These are phyloP conservation scores for Seison nebaliae DNA, from an alignment of 1,140 invertebrate species.

Conservation along the genomic window DNA sequence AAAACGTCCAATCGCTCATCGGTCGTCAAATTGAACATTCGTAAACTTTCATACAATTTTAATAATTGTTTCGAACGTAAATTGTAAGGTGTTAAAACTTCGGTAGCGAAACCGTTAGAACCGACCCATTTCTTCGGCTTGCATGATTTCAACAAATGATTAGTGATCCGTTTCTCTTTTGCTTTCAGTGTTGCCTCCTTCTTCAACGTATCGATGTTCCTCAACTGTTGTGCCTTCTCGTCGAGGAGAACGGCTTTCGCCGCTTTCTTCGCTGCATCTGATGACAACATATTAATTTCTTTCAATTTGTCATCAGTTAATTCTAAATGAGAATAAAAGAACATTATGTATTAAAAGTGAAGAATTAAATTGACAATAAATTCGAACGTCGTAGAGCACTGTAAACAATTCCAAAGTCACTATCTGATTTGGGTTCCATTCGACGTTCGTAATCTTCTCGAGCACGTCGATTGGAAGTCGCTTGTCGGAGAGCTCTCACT, in stretches of 20 bases:
- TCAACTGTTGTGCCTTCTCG: conserved; percentile 27
- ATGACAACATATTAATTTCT: conserved; percentile 20
- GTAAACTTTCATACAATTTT: conserved; percentile 28
- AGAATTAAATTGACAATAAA: background rate
- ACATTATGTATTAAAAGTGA: background rate
- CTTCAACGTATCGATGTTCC: conserved; percentile 26
- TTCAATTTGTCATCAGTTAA: conserved; percentile 25
- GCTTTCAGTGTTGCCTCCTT: conserved; percentile 22
- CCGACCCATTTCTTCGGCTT: conserved; percentile 23
- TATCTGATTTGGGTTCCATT: conserved; percentile 26
- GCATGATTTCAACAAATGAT: conserved; percentile 14
- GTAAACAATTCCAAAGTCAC: conserved; percentile 29
- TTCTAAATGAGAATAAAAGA: conserved; percentile 17
- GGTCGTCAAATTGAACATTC: conserved; percentile 28
- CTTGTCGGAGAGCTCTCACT: conserved; percentile 17
- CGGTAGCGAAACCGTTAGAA: conserved; percentile 21
- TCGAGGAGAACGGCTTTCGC: conserved; percentile 26
- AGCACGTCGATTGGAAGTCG: conserved; percentile 18
- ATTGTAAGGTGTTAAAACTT: conserved; percentile 28
- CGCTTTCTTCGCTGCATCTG: conserved; percentile 25
- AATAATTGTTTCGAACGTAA: conserved; percentile 24
- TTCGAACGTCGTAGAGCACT: conserved; percentile 26
- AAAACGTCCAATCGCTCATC: conserved; percentile 29
- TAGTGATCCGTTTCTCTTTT: conserved; percentile 19
- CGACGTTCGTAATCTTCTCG: conserved; percentile 24